A percentile compares a stretch with the other conserved stretches of the same genome.
Conservation (phyloP, 2,113 vertebrate species). For the Gymnarchus niloticus region DNA sequence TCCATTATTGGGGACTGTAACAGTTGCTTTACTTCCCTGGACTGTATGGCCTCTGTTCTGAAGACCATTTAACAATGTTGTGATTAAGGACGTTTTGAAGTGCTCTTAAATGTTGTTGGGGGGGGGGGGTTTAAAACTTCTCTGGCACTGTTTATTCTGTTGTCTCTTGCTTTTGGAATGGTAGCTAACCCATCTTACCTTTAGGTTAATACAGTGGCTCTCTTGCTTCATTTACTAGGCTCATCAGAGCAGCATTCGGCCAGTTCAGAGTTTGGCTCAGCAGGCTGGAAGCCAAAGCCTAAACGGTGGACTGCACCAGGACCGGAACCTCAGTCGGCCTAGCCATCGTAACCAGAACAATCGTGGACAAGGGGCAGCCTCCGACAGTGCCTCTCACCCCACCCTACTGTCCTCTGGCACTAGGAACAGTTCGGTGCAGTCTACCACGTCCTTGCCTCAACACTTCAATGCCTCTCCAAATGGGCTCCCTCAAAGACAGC, state of each 20-base stretch:
- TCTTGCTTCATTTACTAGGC: conserved; percentile 51
- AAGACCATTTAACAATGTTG: background rate
- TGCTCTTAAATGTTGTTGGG: background rate
- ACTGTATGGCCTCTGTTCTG: background rate
- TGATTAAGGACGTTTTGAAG: background rate
- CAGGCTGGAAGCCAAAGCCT: conserved; percentile 64
- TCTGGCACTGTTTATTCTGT: background rate
- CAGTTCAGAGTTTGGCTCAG: conserved; percentile 52
- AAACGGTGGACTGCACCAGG: conserved; percentile 55
- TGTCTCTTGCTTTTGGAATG: background rate
- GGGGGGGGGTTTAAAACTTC: background rate
- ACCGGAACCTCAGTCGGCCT: conserved; percentile 57
- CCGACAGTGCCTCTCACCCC: conserved; percentile 31
- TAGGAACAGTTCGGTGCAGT: conserved; percentile 42
- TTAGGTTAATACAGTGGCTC: background rate
- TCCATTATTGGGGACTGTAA: background rate
- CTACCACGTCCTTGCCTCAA: conserved; percentile 36
- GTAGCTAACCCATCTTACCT: background rate
- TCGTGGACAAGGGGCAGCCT: conserved; percentile 23
- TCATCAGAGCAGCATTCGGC: conserved; percentile 63
- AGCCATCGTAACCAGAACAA: conserved; percentile 52
- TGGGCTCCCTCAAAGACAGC: conserved; percentile 77
- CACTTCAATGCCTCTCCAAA: conserved; percentile 52
- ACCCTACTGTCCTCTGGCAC: conserved; percentile 42
- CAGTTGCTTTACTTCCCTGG: background rate